A percentile compares a stretch with the other conserved stretches of the same genome.
phyloP scores from a whole-genome alignment of 2,888 invertebrate species.

The Hedya salicella region DNA sequence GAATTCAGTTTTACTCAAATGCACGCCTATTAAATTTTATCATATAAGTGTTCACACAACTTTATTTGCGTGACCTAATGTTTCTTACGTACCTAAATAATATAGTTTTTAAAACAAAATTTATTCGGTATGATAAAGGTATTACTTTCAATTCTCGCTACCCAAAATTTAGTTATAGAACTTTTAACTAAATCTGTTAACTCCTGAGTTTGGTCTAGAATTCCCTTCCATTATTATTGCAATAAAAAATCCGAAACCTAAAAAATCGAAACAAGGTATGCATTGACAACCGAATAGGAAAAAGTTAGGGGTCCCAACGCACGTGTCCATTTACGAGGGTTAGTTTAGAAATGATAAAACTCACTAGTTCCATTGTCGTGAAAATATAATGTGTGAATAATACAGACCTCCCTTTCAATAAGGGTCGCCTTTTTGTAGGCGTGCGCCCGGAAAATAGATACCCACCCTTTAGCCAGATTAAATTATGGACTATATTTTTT shows the following conservation, averaged over 20 bases:
- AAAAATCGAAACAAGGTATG: background rate
- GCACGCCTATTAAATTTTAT: background rate
- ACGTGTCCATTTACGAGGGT: conserved; percentile 35
- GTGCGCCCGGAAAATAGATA: conserved; percentile 71
- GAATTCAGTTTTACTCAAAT: background rate
- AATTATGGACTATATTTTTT: conserved; percentile 75
- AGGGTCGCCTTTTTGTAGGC: conserved; percentile 67
- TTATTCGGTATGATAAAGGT: too few species aligned
- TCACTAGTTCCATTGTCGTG: conserved; percentile 65
- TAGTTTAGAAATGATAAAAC: conserved; percentile 53
- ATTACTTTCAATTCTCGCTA: too few species aligned
- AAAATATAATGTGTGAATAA: conserved; percentile 72
- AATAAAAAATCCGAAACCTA: too few species aligned
- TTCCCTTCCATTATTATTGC: too few species aligned
- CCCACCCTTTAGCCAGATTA: conserved; percentile 74
- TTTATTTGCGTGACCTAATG: background rate
- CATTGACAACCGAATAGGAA: background rate
- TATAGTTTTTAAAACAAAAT: too few species aligned
- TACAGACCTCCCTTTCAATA: conserved; percentile 71
- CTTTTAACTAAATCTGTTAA: too few species aligned
- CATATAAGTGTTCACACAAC: background rate
- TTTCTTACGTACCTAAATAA: too few species aligned
- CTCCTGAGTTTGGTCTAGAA: too few species aligned
- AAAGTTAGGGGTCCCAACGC: background rate
- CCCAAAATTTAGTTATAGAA: too few species aligned